Conservation (phyloP, 2,113 vertebrate genomes). For the Callocephalon fimbriatum region DNA sequence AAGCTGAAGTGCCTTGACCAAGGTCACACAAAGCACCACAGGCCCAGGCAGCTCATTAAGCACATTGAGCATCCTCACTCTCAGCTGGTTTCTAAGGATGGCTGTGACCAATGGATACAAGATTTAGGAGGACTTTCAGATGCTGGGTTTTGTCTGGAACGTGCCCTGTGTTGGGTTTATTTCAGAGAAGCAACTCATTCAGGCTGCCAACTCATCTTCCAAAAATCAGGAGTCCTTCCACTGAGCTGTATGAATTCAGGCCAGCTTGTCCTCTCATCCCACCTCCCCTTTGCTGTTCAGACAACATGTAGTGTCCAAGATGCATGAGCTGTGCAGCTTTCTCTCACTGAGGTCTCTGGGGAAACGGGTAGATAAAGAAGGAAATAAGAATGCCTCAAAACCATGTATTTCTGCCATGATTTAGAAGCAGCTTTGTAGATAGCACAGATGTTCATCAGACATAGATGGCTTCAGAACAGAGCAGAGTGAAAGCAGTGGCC, state of each 20-base stretch:
- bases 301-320: too few relatives aligned
- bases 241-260: background rate
- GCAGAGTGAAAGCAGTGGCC: background rate
- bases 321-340: too few relatives aligned
- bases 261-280: background rate
- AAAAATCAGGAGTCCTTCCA: background rate
- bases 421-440: background rate
- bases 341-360: background rate
- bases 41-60: background rate
- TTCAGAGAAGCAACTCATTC: accelerated
- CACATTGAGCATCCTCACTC: background rate
- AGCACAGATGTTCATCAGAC: background rate
- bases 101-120: background rate
- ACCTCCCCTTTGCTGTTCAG: background rate
- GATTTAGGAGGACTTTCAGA: background rate
- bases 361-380: background rate
- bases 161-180: background rate
- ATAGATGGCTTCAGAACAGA: background rate
- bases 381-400: background rate
- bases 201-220: background rate
- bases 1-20: background rate
- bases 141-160: background rate
- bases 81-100: background rate
- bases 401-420: background rate
- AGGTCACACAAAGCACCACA: background rate